Conservation (phyloP, 2,888 invertebrate genomes). For the Dexiosoma caninum region DNA sequence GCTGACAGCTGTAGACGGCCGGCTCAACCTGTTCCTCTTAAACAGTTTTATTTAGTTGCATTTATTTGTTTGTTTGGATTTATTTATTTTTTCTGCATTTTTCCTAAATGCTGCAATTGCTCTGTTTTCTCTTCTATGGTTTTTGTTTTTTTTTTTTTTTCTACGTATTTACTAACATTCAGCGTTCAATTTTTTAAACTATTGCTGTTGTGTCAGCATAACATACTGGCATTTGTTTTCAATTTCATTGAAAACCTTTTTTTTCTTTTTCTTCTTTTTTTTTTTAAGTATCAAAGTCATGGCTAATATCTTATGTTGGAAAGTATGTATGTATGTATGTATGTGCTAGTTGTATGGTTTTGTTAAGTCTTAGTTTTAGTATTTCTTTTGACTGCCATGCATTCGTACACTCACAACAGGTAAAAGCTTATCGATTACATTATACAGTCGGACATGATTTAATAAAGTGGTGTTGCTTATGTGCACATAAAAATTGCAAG, state of each 20-base stretch:
- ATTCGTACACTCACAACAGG: constrained; percentile 40
- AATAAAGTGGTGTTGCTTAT: constrained; percentile 2
- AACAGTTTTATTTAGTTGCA: constrained; percentile 48
- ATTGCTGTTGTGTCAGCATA: constrained; percentile 51
- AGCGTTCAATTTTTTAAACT: constrained; percentile 48
- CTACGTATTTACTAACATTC: constrained; percentile 22
- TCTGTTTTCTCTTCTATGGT: constrained; percentile 19
- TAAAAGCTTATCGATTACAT: constrained; percentile 42
- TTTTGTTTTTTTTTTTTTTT: too few species aligned
- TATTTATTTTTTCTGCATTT: constrained; percentile 18
- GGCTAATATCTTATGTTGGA: constrained; percentile 26
- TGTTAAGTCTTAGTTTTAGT: background rate
- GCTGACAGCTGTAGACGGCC: constrained; percentile 57
- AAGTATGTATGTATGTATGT: background rate
- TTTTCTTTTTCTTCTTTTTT: background rate
- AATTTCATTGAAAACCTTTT: constrained; percentile 60
- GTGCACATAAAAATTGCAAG: background rate
- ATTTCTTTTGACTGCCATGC: background rate
- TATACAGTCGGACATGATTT: background rate
- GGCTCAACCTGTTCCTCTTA: constrained; percentile 59
- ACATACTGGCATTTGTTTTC: constrained; percentile 58
- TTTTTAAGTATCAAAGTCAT: constrained; percentile 47
- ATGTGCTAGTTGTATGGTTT: background rate
- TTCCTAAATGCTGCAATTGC: constrained; percentile 36
- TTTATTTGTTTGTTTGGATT: constrained; percentile 31